Evolutionary conservation across 2,888 invertebrate species (phyloP), one percentile per base, ranked within the genome.

Genomic region (Corbicula japonica): DNA sequence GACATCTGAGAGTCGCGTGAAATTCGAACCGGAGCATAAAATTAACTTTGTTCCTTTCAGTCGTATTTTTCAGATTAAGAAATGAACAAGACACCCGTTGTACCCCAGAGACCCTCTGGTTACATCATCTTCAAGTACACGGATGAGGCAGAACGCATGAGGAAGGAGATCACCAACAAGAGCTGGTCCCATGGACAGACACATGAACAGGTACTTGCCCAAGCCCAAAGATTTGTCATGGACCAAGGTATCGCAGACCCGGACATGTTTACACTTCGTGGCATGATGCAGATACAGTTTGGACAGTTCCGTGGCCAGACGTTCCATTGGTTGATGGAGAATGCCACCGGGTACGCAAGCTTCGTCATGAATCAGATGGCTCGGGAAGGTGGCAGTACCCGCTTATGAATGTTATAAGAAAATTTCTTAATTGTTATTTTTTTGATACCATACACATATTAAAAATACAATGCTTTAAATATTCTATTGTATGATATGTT

Each of bases 31-130:
- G n/a, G n/a, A n/a, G n/a, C n/a, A 54, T 52, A 71, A 48, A 62
- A 38, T 10, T 84, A 86, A 60, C 56, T 85, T 10, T n/a, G 12
- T 0, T 86, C 82, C 56, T 79, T 86, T 10, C 84, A 85, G 48
- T 85, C 85, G 52, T 76, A 74, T 0, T 44, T 54, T n/a, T 70
- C 63, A 18, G 30, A 73, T 44, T 52, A 34, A 18, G 72, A 85
- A 10, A 84, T 82, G 63, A 84, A 78, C 0, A 48, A 60, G 44
- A 80, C 69, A 2, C 69, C 82, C 2, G 73, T 78, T 1, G 6
- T 62, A 12, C 61, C 46, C 50, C 84, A 84, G 44, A 84, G 80
- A 0, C 63, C 56, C 0, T 50, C 74, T 4, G 12, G 10, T 0
- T 70, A 83, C 1, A 77, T 69, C 8, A 56, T 63, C 26, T 81